A percentile compares a stretch with the other conserved stretches of the same genome.
Conservation (phyloP, 2,888 invertebrate genomes). For the Lithophane leautieri region DNA sequence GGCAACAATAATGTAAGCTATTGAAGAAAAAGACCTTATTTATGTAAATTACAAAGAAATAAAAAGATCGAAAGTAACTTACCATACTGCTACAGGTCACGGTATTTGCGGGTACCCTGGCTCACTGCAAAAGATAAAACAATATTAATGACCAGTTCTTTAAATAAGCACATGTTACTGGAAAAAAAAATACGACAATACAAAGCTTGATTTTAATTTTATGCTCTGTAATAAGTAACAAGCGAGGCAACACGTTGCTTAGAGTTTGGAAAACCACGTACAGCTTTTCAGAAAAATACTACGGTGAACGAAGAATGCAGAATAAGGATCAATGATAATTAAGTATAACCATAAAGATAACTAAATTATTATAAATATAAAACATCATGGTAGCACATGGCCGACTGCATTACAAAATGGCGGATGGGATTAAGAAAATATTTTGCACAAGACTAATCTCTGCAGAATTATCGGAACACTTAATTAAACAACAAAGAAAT, state of each 20-base stretch:
- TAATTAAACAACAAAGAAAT: neutral
- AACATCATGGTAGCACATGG: constrained; percentile 32
- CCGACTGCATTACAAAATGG: constrained; percentile 39
- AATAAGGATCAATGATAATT: neutral
- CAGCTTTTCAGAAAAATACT: neutral
- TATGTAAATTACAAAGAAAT: neutral
- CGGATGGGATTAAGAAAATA: neutral
- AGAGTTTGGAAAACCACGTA: neutral
- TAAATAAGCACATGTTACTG: neutral
- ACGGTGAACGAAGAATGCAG: neutral
- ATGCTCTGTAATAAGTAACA: neutral
- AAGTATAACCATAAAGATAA: neutral
- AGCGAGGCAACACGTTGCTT: neutral
- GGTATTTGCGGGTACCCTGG: constrained; percentile 79
- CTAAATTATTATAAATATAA: neutral
- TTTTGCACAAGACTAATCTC: neutral
- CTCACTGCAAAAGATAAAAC: constrained; percentile 76
- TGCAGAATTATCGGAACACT: neutral
- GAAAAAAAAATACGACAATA: neutral
- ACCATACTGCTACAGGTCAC: constrained; percentile 78
- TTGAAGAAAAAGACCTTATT: no score
- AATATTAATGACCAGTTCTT: neutral
- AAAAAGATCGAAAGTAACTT: constrained; percentile 60
- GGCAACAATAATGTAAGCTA: no score
- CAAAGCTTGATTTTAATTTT: neutral